A percentile compares a stretch with the other conserved stretches of the same genome.
These are phyloP conservation scores for Euwallacea similis DNA, from an alignment of 1,140 invertebrate genomes.

Conservation along the genomic window DNA sequence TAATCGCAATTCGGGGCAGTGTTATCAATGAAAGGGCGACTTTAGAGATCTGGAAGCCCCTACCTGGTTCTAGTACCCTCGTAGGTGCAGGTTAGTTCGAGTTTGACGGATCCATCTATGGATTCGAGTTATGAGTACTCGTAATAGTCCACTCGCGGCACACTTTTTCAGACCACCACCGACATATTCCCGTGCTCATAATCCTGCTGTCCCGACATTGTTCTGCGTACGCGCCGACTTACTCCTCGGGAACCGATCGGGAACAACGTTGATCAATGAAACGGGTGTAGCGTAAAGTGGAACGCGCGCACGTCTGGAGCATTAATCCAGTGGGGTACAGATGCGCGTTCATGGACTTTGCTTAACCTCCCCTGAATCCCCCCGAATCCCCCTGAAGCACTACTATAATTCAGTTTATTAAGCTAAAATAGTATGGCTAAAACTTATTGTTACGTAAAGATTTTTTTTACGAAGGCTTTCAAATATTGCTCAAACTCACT, in stretches of 20 bases:
- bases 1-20: too few relatives aligned
- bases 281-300: constrained; percentile 55
- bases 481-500: background rate
- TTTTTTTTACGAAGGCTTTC: background rate
- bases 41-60: background rate
- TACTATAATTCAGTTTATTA: too few relatives aligned
- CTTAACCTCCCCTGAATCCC: too few relatives aligned
- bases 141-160: background rate
- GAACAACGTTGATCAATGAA: constrained; percentile 50
- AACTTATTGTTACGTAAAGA: too few relatives aligned
- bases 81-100: background rate
- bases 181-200: background rate
- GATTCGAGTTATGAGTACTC: background rate
- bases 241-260: constrained; percentile 1
- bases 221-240: constrained; percentile 45
- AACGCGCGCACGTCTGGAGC: constrained; percentile 34
- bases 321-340: constrained; percentile 1
- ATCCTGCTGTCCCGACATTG: background rate
- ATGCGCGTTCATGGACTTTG: too few relatives aligned
- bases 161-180: background rate
- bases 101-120: background rate
- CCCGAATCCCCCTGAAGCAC: too few relatives aligned
- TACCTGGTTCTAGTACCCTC: constrained; percentile 16
- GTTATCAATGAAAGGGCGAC: background rate
- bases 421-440: too few relatives aligned